Evolutionary conservation across 2,113 vertebrate species (phyloP).

Genomic region (Ctenodactylus gundi): DNA sequence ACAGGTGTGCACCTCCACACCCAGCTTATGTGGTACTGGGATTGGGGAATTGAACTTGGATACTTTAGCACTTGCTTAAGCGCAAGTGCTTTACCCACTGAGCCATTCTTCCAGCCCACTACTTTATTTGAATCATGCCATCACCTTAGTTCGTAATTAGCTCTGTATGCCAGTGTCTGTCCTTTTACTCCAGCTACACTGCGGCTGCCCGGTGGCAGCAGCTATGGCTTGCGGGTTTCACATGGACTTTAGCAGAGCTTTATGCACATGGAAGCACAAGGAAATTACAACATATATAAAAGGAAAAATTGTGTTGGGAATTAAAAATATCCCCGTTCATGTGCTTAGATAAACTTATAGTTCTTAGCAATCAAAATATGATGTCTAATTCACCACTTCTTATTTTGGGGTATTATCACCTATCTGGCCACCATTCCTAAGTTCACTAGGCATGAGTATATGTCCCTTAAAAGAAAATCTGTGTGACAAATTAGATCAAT

Average conservation of each 20-base stretch:
- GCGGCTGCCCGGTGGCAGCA: neutral
- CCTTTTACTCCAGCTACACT: neutral
- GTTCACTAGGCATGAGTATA: neutral
- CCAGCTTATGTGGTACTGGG: too few species aligned
- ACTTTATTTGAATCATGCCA: too few species aligned
- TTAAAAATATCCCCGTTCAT: neutral
- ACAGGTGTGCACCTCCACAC: too few species aligned
- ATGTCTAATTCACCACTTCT: neutral
- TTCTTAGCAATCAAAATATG: neutral
- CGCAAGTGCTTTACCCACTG: too few species aligned
- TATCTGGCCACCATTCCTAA: neutral
- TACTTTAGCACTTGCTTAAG: too few species aligned
- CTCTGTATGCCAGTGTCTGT: neutral
- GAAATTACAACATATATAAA: neutral
- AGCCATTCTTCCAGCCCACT: too few species aligned
- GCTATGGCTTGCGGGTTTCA: neutral
- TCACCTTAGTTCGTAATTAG: neutral
- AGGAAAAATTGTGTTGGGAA: neutral
- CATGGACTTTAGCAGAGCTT: neutral
- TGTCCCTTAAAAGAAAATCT: neutral
- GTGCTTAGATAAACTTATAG: neutral
- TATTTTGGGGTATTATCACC: neutral
- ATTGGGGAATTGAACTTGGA: too few species aligned
- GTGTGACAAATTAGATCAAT: slow-evolving; percentile 12
- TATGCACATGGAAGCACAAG: neutral